Percentiles rank a stretch among this genome's conserved stretches.
Conservation (phyloP, 2,797 vertebrate species). For the Tragelaphus eurycerus region DNA sequence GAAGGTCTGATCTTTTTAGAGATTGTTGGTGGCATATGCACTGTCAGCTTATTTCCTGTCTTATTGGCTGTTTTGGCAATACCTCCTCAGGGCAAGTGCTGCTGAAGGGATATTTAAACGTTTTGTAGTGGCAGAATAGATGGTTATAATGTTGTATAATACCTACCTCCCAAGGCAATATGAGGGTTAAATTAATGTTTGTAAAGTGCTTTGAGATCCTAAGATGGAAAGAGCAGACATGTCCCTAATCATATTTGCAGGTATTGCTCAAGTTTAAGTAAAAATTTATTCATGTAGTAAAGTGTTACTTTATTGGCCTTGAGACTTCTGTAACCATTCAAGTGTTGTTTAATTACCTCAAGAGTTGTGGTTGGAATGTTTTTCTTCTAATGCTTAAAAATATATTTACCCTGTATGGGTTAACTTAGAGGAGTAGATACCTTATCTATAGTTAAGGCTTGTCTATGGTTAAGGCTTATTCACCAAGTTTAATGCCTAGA, state of each 20-base stretch:
- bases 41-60: conserved; percentile 69
- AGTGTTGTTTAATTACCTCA: conserved; percentile 24
- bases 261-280: not conserved
- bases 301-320: not conserved
- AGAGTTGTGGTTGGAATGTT: conserved; percentile 1
- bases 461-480: not conserved
- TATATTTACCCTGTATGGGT: not conserved
- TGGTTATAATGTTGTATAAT: conserved; percentile 25
- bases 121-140: not conserved
- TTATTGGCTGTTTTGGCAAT: conserved; percentile 49
- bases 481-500: not conserved
- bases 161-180: not conserved
- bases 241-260: not conserved
- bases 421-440: not conserved
- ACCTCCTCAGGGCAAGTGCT: conserved; percentile 56
- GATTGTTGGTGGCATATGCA: conserved; percentile 67
- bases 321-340: conserved; percentile 22
- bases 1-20: conserved; percentile 78
- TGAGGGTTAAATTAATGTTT: not conserved
- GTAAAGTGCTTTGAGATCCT: not conserved
- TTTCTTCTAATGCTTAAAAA: not conserved
- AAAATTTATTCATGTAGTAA: not conserved
- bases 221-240: not conserved
- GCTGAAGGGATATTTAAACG: not conserved
- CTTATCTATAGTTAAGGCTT: not conserved